phyloP scores from a whole-genome alignment of 2,113 vertebrate species.

The Sinocyclocheilus grahami region DNA sequence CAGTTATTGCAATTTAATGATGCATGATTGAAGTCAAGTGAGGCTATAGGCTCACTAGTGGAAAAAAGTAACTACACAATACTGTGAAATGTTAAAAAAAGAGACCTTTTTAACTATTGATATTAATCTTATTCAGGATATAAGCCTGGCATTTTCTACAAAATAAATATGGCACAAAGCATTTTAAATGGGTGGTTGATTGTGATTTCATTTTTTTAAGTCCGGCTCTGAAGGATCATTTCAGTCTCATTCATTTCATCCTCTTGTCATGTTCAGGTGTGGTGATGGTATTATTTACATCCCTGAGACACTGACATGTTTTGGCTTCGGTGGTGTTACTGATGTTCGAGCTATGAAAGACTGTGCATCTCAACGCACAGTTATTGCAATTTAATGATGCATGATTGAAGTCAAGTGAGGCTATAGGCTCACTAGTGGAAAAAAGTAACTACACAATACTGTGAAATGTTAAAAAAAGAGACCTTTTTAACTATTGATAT shows the following conservation, averaged over 20 bases:
- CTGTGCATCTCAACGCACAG: not conserved
- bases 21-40: not conserved
- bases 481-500: no score
- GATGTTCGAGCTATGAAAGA: not conserved
- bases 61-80: not conserved
- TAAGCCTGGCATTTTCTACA: no score
- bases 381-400: not conserved
- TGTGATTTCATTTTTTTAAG: no score
- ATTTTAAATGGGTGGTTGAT: no score
- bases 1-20: not conserved
- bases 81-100: not conserved
- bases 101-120: no score
- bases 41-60: not conserved
- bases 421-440: not conserved
- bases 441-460: not conserved
- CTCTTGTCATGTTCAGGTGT: constrained; percentile 3
- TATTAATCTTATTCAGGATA: no score
- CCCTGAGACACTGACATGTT: not conserved
- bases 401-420: not conserved
- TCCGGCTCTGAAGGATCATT: not conserved
- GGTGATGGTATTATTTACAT: not conserved
- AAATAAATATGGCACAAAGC: no score
- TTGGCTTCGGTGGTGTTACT: not conserved
- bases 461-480: no score
- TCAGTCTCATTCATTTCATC: not conserved